Evolutionary conservation across 2,113 vertebrate genomes (phyloP), one percentile per base, ranked within the genome.

Genomic region (Microtus montanus): DNA sequence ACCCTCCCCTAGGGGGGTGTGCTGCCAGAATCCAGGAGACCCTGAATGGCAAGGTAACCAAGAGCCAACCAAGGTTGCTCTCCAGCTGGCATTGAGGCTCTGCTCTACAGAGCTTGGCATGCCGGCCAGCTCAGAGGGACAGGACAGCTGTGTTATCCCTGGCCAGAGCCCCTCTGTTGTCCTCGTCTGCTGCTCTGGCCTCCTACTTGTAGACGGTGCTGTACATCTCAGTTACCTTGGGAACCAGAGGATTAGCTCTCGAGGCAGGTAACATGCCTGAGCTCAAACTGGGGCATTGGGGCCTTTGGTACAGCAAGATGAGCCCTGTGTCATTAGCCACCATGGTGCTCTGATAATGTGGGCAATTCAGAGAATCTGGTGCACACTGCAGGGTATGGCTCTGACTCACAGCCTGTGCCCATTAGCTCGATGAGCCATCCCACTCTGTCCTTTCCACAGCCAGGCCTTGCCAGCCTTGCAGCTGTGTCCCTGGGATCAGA

Each of bases 371-470:
- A 70, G 90, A 10, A 9, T 33, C 47, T 20, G 75, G 84, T n/a
- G 6, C 15, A 4, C 5, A 0, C 26, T n/a, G 44, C 58, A 35
- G 35, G 8, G 19, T 0, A 0, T 1, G 0, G 7, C 49, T 73
- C 78, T 79, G 38, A 63, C 26, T 61, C 83, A 83, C 58, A 73
- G 91, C 47, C 75, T 79, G 84, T 22, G 26, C 35, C 83, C 22
- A 0, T 70, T n/a, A 26, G 49, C 54, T 22, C 22, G 47, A 14
- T 49, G 22, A 38, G 44, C n/a, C n/a, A 7, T 74, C 44, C 17
- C n/a, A 30, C 0, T 19, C 3, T 4, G 44, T 83, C 80, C 58
- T 63, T 41, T 30, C n/a, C 80, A 83, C 80, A 41, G 58, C 24
- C 2, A 0, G 35, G 15, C 38, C 68, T 30, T 61, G 38, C 54